Evolutionary conservation across 2,888 invertebrate species (phyloP).

Genomic region (Dioctria linearis): DNA sequence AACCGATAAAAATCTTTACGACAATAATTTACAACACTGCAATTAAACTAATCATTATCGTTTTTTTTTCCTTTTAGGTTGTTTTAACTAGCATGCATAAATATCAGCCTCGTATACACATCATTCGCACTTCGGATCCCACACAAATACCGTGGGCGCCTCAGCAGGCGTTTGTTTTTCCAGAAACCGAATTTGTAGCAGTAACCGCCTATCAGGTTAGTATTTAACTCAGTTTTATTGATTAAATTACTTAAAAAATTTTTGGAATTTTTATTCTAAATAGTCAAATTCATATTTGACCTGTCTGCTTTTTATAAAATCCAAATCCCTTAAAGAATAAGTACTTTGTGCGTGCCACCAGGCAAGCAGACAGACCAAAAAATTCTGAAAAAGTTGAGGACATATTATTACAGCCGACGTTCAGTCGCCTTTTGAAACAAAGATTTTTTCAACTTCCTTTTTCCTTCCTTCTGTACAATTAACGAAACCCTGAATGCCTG

Average conservation of each 20-base stretch:
- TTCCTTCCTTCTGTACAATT: conserved; percentile 32
- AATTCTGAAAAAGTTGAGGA: not conserved
- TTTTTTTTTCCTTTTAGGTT: conserved; percentile 74
- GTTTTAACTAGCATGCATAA: conserved; percentile 98
- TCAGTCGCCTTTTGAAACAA: conserved; percentile 39
- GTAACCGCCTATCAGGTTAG: conserved; percentile 96
- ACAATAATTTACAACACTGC: too few species aligned
- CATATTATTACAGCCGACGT: not conserved
- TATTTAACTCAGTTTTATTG: not conserved
- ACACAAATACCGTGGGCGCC: conserved; percentile 81
- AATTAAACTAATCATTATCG: not conserved
- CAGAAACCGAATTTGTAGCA: conserved; percentile 93
- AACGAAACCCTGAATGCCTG: not conserved
- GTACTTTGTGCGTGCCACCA: too few species aligned
- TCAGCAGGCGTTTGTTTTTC: conserved; percentile 79
- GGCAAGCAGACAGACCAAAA: not conserved
- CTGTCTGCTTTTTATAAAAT: too few species aligned
- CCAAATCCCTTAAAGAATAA: too few species aligned
- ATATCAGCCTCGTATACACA: conserved; percentile 90
- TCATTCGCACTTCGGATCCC: conserved; percentile 84
- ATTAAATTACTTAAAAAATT: not conserved
- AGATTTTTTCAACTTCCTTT: conserved; percentile 16
- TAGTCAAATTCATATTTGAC: too few species aligned
- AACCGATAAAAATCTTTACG: too few species aligned
- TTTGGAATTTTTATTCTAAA: too few species aligned